These are phyloP conservation scores for Myiothlypis chrysogaster DNA, from an alignment of 2,797 vertebrate species.

Conservation along the genomic window DNA sequence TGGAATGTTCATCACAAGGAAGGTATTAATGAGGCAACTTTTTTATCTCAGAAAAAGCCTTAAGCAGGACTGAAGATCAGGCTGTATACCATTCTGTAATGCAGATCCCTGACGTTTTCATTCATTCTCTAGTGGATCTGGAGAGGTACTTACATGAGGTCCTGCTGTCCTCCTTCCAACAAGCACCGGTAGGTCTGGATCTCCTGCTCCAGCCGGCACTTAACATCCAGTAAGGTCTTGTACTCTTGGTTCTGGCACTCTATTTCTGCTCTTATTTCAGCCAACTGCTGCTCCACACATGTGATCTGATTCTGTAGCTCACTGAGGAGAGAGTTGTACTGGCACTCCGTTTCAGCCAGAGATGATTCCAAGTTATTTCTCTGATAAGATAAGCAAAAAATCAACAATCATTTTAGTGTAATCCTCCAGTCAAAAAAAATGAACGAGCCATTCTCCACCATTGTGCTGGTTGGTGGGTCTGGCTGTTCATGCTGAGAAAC, in stretches of 20 bases:
- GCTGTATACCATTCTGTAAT: neutral
- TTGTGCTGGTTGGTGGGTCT: neutral
- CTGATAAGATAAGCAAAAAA: slow-evolving; percentile 63
- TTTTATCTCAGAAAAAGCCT: neutral
- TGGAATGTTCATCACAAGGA: neutral
- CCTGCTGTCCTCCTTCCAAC: slow-evolving; percentile 82
- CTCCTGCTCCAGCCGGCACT: slow-evolving; percentile 88
- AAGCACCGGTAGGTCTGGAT: slow-evolving; percentile 89
- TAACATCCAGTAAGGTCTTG: slow-evolving; percentile 84
- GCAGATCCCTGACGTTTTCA: neutral
- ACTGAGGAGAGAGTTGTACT: slow-evolving; percentile 85
- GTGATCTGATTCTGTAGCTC: slow-evolving; percentile 82
- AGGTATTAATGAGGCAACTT: neutral
- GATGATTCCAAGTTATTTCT: slow-evolving; percentile 81
- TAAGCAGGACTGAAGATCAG: neutral
- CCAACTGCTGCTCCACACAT: slow-evolving; percentile 80
- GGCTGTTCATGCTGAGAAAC: neutral
- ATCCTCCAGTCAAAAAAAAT: neutral
- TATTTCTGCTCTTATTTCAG: slow-evolving; percentile 76
- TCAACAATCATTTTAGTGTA: neutral
- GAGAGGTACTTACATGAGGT: slow-evolving; percentile 48
- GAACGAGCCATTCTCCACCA: neutral
- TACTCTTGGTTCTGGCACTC: slow-evolving; percentile 87
- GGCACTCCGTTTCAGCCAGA: slow-evolving; percentile 86
- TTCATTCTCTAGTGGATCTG: neutral